These are phyloP conservation scores for Dendrolimus houi DNA, from an alignment of 2,888 invertebrate genomes.

Conservation along the genomic window DNA sequence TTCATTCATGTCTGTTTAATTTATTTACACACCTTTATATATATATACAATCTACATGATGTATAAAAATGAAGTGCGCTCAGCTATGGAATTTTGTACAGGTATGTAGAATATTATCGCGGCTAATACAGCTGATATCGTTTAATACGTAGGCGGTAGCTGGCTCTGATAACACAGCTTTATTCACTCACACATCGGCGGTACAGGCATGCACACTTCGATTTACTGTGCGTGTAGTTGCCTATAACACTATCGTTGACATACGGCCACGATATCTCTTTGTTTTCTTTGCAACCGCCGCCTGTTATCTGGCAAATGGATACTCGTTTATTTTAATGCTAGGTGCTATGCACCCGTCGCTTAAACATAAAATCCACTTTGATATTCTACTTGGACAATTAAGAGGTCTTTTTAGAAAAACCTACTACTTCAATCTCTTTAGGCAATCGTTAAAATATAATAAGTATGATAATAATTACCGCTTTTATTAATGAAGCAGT, in stretches of 20 bases:
- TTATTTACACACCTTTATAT: slow-evolving; percentile 1
- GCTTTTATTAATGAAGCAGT: too few species aligned
- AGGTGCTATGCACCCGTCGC: slow-evolving; percentile 24
- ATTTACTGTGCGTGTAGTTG: slow-evolving; percentile 6
- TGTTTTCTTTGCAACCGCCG: slow-evolving; percentile 54
- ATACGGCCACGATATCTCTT: slow-evolving; percentile 41
- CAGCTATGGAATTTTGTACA: slow-evolving; percentile 16
- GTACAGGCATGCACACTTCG: slow-evolving; percentile 10
- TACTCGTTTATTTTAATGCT: slow-evolving; percentile 40
- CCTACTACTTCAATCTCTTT: too few species aligned
- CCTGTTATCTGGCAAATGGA: slow-evolving; percentile 44
- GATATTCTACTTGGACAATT: background rate
- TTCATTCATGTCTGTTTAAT: slow-evolving; percentile 38
- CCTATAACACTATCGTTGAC: slow-evolving; percentile 25
- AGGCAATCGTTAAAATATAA: too few species aligned
- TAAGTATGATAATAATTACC: too few species aligned
- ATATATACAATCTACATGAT: slow-evolving; percentile 1
- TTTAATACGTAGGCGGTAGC: slow-evolving; percentile 49
- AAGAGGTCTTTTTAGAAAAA: too few species aligned
- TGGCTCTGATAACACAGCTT: slow-evolving; percentile 21
- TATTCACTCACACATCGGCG: slow-evolving; percentile 13
- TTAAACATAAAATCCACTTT: slow-evolving; percentile 1
- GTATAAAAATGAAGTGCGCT: slow-evolving; percentile 17
- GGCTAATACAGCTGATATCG: slow-evolving; percentile 50
- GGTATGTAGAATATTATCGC: slow-evolving; percentile 50